These are phyloP conservation scores for Acanthaster planci DNA, from an alignment of 35 echinoderm and acorn worm species.

Conservation along the genomic window DNA sequence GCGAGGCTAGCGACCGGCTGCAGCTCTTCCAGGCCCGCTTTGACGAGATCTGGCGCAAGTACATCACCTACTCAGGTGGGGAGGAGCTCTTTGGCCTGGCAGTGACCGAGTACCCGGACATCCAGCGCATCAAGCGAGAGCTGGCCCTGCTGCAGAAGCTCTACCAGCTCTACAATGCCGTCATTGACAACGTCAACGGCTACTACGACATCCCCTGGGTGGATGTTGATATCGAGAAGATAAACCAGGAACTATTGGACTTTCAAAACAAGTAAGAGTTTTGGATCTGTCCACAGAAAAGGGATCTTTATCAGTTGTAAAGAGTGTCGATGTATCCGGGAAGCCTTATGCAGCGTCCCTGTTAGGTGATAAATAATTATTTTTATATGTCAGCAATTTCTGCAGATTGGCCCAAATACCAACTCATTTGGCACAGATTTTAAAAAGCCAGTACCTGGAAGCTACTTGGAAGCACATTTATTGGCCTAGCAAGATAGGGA, in stretches of 20 bases:
- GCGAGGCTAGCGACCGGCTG: slow-evolving; percentile 89
- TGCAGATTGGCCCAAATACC: too few species aligned
- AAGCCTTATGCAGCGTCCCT: too few species aligned
- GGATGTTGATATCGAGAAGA: slow-evolving; percentile 99
- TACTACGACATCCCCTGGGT: slow-evolving; percentile 99
- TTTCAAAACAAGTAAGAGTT: slow-evolving; percentile 94
- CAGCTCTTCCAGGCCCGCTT: slow-evolving; percentile 96
- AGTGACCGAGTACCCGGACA: slow-evolving; percentile 93
- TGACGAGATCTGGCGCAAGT: slow-evolving; percentile 90
- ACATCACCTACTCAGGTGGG: slow-evolving; percentile 91
- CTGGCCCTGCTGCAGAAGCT: slow-evolving; percentile 92
- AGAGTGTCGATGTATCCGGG: too few species aligned
- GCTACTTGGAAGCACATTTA: too few species aligned
- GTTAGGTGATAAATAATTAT: too few species aligned
- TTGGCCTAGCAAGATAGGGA: too few species aligned
- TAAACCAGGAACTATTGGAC: slow-evolving; percentile 89
- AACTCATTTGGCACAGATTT: too few species aligned
- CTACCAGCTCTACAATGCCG: slow-evolving; percentile 87
- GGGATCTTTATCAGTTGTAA: too few species aligned
- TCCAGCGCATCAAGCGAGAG: slow-evolving; percentile 96
- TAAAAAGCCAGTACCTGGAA: too few species aligned
- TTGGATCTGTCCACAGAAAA: not conserved
- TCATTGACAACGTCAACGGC: slow-evolving; percentile 97
- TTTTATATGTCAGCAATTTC: too few species aligned
- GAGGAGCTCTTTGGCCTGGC: slow-evolving; percentile 93